These are phyloP conservation scores for Tarsius wallacei DNA, from an alignment of 2,797 vertebrate species.

Conservation along the genomic window DNA sequence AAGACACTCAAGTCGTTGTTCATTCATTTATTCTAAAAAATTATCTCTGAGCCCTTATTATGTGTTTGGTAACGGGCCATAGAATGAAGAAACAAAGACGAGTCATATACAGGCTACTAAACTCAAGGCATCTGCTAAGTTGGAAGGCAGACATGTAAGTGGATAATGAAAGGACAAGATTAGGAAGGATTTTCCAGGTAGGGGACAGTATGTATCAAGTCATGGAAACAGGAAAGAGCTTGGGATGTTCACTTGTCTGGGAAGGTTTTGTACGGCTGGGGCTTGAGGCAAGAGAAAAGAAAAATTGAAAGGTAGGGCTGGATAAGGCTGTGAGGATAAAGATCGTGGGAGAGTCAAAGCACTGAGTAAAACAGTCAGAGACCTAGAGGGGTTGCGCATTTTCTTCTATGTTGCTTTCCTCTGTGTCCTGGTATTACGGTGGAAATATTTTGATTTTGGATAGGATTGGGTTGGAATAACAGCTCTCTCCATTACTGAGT, in stretches of 20 bases:
- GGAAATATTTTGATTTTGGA: neutral
- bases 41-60: neutral
- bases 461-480: neutral
- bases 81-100: neutral
- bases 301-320: neutral
- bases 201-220: no score
- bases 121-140: neutral
- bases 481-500: neutral
- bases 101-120: neutral
- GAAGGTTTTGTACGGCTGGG: neutral
- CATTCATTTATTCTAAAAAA: neutral
- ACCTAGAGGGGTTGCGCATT: neutral
- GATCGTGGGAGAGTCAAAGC: neutral
- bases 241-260: no score
- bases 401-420: neutral
- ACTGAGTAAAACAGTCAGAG: rapidly evolving
- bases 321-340: neutral
- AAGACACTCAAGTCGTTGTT: neutral
- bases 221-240: neutral
- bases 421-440: neutral
- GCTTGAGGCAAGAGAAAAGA: neutral
- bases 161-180: neutral
- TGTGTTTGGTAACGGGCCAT: neutral
- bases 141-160: neutral
- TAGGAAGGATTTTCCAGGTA: neutral